Percentiles rank a stretch among this genome's conserved stretches.
Conservation (phyloP, 2,888 invertebrate species). For the Suillia variegata region DNA sequence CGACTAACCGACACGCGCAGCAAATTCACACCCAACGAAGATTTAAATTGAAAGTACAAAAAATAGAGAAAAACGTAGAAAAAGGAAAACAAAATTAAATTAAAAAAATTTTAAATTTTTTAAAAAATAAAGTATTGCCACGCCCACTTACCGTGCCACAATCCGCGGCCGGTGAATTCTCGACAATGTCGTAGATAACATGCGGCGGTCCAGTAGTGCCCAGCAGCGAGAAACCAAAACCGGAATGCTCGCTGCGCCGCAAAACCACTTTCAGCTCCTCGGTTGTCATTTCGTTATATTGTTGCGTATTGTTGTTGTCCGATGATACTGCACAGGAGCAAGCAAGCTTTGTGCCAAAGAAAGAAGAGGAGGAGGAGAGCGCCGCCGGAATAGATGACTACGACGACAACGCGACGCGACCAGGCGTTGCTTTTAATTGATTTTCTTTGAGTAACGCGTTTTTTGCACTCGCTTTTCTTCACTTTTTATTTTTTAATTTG, state of each 20-base stretch:
- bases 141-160: slow-evolving; percentile 67
- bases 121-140: too few relatives aligned
- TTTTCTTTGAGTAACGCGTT: neutral
- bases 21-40: too few relatives aligned
- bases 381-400: neutral
- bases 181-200: slow-evolving; percentile 91
- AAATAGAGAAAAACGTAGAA: too few relatives aligned
- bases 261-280: slow-evolving; percentile 88
- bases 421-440: neutral
- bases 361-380: neutral
- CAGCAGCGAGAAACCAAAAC: slow-evolving; percentile 89
- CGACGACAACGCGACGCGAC: too few relatives aligned
- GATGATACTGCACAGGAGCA: slow-evolving; percentile 10
- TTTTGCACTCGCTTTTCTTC: neutral
- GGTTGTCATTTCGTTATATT: slow-evolving; percentile 69
- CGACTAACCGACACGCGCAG: too few relatives aligned
- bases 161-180: slow-evolving; percentile 90
- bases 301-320: too few relatives aligned
- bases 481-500: neutral
- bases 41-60: neutral
- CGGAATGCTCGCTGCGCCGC: slow-evolving; percentile 84
- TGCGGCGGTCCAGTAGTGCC: slow-evolving; percentile 91
- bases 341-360: neutral
- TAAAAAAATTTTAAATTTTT: neutral
- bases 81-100: neutral